Evolutionary conservation across 2,113 vertebrate genomes (phyloP).

Genomic region (Oreochromis niloticus): DNA sequence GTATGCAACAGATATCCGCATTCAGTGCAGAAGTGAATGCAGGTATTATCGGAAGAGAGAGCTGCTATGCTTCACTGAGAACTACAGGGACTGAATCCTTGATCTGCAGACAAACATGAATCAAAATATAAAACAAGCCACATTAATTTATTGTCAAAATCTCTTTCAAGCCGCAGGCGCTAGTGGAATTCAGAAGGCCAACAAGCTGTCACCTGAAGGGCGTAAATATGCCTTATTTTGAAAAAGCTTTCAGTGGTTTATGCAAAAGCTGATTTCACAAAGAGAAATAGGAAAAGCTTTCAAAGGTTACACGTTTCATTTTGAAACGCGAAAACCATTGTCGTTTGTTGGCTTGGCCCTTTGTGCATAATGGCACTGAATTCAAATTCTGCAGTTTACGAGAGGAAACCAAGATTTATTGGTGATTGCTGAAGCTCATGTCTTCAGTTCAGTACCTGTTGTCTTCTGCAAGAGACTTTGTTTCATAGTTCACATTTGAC

Average conservation of each 20-base stretch:
- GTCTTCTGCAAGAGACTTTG: neutral
- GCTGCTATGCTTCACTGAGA: neutral
- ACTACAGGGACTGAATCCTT: neutral
- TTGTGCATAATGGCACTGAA: neutral
- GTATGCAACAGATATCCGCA: neutral
- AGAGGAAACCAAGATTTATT: neutral
- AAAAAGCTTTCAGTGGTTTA: neutral
- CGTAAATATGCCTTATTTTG: neutral
- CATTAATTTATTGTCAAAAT: neutral
- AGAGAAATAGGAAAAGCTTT: neutral
- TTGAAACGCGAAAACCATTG: neutral
- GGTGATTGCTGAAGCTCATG: neutral
- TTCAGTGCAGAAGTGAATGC: neutral
- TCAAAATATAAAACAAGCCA: neutral
- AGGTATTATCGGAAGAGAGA: neutral
- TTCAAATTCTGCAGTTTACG: neutral
- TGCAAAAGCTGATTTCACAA: neutral
- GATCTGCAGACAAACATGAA: neutral
- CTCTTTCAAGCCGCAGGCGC: neutral
- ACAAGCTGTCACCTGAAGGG: neutral
- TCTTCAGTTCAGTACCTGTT: neutral
- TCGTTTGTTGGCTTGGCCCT: conserved; percentile 8
- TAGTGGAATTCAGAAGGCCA: neutral
- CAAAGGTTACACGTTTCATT: conserved; percentile 14
- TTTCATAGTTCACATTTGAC: neutral